These are phyloP conservation scores for Seriola quinqueradiata DNA, from an alignment of 2,113 vertebrate species.

Conservation along the genomic window DNA sequence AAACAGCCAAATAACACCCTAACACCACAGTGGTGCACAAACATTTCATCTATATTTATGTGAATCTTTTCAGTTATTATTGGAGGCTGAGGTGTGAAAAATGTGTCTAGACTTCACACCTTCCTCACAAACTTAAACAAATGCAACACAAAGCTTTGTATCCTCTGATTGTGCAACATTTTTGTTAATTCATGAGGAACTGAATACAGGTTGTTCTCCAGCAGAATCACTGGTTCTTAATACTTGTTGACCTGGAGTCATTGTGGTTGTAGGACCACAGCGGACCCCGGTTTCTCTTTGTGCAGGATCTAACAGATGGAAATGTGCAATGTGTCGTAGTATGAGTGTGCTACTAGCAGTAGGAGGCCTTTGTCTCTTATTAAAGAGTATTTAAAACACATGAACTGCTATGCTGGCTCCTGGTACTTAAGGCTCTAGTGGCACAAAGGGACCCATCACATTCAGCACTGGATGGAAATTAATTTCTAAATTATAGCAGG, in stretches of 20 bases:
- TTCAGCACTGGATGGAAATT: not conserved
- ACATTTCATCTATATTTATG: not conserved
- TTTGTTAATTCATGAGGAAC: not conserved
- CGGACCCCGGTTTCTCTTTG: not conserved
- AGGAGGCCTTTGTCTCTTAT: conserved; percentile 6
- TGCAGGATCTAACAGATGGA: not conserved
- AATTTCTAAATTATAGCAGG: not conserved
- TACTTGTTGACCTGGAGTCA: conserved; percentile 4
- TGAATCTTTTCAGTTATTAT: not conserved
- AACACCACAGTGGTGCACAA: not conserved
- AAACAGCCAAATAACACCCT: not conserved
- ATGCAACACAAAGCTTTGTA: not conserved
- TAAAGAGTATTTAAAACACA: conserved; percentile 38
- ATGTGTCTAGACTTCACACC: conserved; percentile 14
- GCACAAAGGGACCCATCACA: not conserved
- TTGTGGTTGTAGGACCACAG: not conserved
- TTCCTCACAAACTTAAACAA: conserved; percentile 15
- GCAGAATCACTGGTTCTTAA: not conserved
- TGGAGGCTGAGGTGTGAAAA: conserved; percentile 14
- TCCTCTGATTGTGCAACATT: not conserved
- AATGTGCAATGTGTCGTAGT: not conserved
- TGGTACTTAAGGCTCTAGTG: conserved; percentile 6
- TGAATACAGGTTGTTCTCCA: not conserved
- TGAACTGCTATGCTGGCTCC: not conserved
- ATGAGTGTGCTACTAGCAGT: conserved; percentile 8